Evolutionary conservation across 1,140 invertebrate species (phyloP).

Genomic region (Trachelipus rathkii): DNA sequence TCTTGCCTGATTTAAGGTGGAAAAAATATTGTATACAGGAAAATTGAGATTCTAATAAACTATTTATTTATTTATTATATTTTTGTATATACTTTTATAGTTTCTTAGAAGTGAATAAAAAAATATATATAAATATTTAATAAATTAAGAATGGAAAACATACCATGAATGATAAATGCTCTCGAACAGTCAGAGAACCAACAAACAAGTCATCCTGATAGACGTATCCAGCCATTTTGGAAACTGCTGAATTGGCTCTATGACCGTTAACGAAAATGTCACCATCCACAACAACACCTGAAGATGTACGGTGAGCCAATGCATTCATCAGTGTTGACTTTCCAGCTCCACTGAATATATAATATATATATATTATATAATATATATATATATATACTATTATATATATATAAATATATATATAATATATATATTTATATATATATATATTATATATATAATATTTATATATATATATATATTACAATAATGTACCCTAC

Average conservation of each 20-base stretch:
- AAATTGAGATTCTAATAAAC: no score
- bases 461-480: neutral
- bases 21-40: conserved; percentile 32
- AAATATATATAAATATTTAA: neutral
- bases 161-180: conserved; percentile 57
- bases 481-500: no score
- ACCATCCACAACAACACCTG: conserved; percentile 51
- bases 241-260: conserved; percentile 48
- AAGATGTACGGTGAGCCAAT: conserved; percentile 50
- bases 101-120: neutral
- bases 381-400: neutral
- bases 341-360: conserved; percentile 51
- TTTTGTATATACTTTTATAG: neutral
- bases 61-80: no score
- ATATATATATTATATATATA: conserved; percentile 2
- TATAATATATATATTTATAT: neutral
- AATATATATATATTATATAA: conserved; percentile 21
- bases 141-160: conserved; percentile 5
- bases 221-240: conserved; percentile 56
- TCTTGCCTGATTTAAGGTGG: conserved; percentile 60
- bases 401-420: neutral
- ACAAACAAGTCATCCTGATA: conserved; percentile 60
- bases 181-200: conserved; percentile 56
- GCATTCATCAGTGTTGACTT: conserved; percentile 55
- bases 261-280: conserved; percentile 53